Evolutionary conservation across 2,113 vertebrate species (phyloP), one percentile per base, ranked within the genome.

Genomic region (Mola mola): DNA sequence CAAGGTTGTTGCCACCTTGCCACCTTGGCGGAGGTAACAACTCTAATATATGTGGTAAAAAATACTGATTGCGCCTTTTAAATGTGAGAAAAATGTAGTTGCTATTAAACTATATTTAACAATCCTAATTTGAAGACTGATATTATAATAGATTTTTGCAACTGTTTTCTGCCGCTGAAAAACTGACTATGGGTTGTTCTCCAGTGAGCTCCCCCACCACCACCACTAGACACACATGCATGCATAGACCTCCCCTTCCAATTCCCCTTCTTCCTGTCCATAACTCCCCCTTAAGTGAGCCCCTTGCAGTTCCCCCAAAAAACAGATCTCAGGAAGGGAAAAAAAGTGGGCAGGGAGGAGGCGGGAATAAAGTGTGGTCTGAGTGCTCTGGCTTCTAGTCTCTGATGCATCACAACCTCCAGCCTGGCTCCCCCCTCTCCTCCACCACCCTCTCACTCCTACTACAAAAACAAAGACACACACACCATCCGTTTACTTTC

Each of bases 371-470:
- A 65, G 61, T 48, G 28, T 63, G 71, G 73, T 66, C 74, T 74
- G 72, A 60, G 61, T 55, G 47, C 40, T 63, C 67, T 46, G 50
- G 60, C 53, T 31, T 66, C 40, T 29, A 73, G 73, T 73, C 58
- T 70, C 52, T 76, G 75, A 82, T 75, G 78, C 85, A 83, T 85
- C 78, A 75, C 68, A 70, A 68, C 68, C 59, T 68, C 36, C 48
- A 63, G 60, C 48, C 49, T 42, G 49, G 48, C n/a, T 61, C 48
- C 11, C 38, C 69, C 5, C 15, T 3, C 43, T 29, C 36, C 38
- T 49, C 31, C 50, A 21, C 16, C 11, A 5, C 6, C 15, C 6
- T 6, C 28, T n/a, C n/a, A 17, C 12, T 13, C 37, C 28, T n/a
- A n/a, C n/a, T n/a, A n/a, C n/a, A n/a, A n/a, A 29, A 9, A 24